Base-by-base conservation (phyloP, 2,797 vertebrate species). In the Intellagama lesueurii region DNA sequence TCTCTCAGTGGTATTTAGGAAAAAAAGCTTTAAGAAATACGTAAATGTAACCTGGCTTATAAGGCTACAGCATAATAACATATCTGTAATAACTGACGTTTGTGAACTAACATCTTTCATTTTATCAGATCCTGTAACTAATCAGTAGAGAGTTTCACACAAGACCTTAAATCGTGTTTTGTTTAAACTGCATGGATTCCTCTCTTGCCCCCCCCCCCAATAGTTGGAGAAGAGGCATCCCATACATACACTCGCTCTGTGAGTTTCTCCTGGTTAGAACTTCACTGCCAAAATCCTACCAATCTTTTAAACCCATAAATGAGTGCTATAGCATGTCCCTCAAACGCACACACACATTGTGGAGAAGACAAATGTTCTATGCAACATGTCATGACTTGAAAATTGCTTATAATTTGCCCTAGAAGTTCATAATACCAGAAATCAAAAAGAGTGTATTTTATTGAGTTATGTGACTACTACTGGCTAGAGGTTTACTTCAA, bases 331-430 rank as follows among this genome's bases (percentile, higher is more conserved):
- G n/a, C 6, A 1, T 28, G 49, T 4, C 40, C 26, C 69, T 40
- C 7, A 26, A 1, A 40, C 40, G 3, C 40, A 40, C 40, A 40
- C 40, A 40, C 40, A 40, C 3, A 40, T 40, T 40, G 40, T 40
- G 35, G 76, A 64, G 49, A 70, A 32, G 35, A 2, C 47, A 83
- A 87, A 82, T 28, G 26, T 83, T 90, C 28, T 60, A 7, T 78
- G 28, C 35, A 75, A 35, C 70, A 66, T 81, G 77, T 52, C 22
- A 26, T 82, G 49, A 24, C 73, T 81, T 86, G 79, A 82, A 81
- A 69, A 69, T 40, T 16, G 12, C 60, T 35, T 86, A 40, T 16
- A 9, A 30, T 35, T 81, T 85, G 76, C 52, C 68, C 44, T 81
- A 70, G 79, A 80, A 85, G 77, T 12, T 70, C 28, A 49, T 28